Conservation (phyloP, 2,797 vertebrate genomes). For the Trachurus trachurus region DNA sequence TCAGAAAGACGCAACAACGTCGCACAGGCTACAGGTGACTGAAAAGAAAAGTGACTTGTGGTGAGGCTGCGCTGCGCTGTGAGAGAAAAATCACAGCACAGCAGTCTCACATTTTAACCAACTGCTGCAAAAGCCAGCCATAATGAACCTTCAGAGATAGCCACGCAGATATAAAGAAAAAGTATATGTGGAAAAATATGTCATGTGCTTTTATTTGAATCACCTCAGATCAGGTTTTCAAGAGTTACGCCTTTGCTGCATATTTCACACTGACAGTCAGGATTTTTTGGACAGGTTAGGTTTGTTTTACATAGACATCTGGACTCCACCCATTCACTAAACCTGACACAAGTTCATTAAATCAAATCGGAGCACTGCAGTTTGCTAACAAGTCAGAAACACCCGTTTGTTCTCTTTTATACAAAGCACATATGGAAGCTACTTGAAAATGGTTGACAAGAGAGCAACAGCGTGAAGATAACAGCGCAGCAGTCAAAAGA, state of each 20-base stretch:
- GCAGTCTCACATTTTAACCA: background rate
- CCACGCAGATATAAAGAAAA: background rate
- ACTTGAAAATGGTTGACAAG: constrained; percentile 56
- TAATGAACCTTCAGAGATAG: background rate
- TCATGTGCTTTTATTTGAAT: background rate
- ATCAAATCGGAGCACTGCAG: constrained; percentile 8
- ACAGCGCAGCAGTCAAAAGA: constrained; percentile 66
- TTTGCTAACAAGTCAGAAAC: constrained; percentile 32
- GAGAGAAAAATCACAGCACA: background rate
- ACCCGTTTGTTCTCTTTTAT: constrained; percentile 41
- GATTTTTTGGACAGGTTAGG: background rate
- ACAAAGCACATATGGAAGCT: constrained; percentile 49
- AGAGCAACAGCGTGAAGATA: constrained; percentile 53
- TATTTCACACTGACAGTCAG: background rate
- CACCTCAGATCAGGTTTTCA: background rate
- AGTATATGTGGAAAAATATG: background rate
- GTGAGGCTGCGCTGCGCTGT: background rate
- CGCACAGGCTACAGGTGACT: constrained; percentile 1
- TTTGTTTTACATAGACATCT: background rate
- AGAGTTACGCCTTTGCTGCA: background rate
- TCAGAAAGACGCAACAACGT: background rate
- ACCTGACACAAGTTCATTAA: constrained; percentile 15
- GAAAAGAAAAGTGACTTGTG: background rate
- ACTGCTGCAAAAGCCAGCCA: background rate
- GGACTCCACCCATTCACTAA: background rate